A percentile compares a stretch with the other conserved stretches of the same genome.
Conservation (phyloP, 2,113 vertebrate genomes). For the Genyomyrus donnyi region DNA sequence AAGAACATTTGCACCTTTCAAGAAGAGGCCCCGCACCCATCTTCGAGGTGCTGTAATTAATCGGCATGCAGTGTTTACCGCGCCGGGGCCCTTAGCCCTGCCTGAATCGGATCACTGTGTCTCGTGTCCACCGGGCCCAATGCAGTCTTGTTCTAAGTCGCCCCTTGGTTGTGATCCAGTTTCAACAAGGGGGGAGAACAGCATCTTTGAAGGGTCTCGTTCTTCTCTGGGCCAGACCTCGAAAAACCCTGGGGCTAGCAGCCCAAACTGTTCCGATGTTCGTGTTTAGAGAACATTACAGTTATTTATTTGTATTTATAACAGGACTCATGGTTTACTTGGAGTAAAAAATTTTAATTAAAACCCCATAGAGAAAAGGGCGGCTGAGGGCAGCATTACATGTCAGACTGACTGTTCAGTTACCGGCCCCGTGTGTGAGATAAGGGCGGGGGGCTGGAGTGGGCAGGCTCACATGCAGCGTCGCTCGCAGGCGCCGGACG, state of each 20-base stretch:
- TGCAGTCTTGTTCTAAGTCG: background rate
- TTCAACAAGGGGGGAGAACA: constrained; percentile 2
- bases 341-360: background rate
- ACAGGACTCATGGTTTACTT: background rate
- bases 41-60: background rate
- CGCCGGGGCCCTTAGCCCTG: background rate
- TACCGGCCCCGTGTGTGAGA: background rate
- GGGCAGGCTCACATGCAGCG: background rate
- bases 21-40: background rate
- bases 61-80: background rate
- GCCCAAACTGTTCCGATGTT: background rate
- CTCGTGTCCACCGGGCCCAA: background rate
- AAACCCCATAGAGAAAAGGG: background rate
- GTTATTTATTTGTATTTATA: background rate
- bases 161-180: constrained; percentile 8
- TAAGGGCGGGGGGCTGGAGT: background rate
- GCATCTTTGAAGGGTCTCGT: background rate
- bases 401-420: background rate
- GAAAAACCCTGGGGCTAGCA: background rate
- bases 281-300: background rate
- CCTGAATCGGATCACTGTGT: constrained; percentile 13
- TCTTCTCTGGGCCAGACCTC: background rate
- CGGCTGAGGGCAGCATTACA: background rate
- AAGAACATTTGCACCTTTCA: background rate
- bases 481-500: background rate